phyloP scores from a whole-genome alignment of 2,113 vertebrate species.

The Bufo bufo region DNA sequence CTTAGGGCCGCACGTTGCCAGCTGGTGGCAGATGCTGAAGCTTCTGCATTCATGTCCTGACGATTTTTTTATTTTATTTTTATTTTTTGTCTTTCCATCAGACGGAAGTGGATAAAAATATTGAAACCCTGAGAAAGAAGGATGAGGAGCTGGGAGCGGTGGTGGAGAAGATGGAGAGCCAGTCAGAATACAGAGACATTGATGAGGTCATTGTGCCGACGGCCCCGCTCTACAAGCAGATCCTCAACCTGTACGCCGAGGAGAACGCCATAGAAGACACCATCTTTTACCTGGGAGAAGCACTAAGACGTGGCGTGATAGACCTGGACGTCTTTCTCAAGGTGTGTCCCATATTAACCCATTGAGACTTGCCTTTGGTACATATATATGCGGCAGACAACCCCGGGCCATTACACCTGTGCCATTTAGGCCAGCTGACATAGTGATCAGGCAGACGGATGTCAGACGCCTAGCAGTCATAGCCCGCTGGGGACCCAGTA shows the following conservation, averaged over 20 bases:
- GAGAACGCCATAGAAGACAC: slow-evolving; percentile 99
- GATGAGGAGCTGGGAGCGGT: slow-evolving; percentile 95
- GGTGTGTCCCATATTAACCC: slow-evolving; percentile 70
- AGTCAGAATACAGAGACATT: slow-evolving; percentile 98
- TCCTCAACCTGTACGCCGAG: slow-evolving; percentile 96
- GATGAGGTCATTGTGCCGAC: slow-evolving; percentile 97
- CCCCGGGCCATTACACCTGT: too few relatives aligned
- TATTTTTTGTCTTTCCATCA: slow-evolving; percentile 61
- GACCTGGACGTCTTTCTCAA: slow-evolving; percentile 98
- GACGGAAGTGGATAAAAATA: slow-evolving; percentile 96
- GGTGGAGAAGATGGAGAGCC: slow-evolving; percentile 98
- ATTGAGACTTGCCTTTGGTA: too few relatives aligned
- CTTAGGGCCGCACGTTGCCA: too few relatives aligned
- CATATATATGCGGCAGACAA: too few relatives aligned
- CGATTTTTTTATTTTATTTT: too few relatives aligned
- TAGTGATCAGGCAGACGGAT: too few relatives aligned
- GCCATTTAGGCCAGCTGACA: too few relatives aligned
- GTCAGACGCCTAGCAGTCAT: too few relatives aligned
- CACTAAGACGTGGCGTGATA: slow-evolving; percentile 91
- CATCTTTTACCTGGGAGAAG: slow-evolving; percentile 98
- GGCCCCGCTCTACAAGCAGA: slow-evolving; percentile 97
- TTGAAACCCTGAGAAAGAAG: slow-evolving; percentile 94
- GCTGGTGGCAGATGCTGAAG: background rate
- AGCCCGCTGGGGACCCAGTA: too few relatives aligned
- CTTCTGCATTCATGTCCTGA: background rate